A percentile compares a stretch with the other conserved stretches of the same genome.
These are phyloP conservation scores for Tiliqua scincoides DNA, from an alignment of 2,113 vertebrate genomes.

Conservation along the genomic window DNA sequence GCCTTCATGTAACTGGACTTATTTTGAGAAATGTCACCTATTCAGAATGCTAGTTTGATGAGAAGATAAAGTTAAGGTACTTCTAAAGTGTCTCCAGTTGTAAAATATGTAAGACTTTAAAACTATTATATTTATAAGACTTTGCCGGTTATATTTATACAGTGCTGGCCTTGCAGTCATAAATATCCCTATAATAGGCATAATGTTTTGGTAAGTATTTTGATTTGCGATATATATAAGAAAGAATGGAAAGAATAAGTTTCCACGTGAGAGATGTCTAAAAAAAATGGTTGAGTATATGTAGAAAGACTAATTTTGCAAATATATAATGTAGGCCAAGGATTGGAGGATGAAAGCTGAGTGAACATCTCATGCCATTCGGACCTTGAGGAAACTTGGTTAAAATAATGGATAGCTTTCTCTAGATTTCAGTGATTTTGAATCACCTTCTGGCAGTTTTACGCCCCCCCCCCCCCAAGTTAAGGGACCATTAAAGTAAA, in stretches of 20 bases:
- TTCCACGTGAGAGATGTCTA: constrained; percentile 34
- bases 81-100: constrained; percentile 56
- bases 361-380: neutral
- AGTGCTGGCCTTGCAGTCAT: constrained; percentile 45
- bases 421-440: constrained; percentile 33
- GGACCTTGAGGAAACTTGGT: constrained; percentile 14
- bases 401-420: constrained; percentile 16
- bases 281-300: constrained; percentile 57
- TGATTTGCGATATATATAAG: constrained; percentile 17
- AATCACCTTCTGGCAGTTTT: constrained; percentile 22
- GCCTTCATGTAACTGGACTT: constrained; percentile 56
- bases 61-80: constrained; percentile 58
- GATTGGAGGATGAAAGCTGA: constrained; percentile 11
- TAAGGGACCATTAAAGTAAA: constrained; percentile 1
- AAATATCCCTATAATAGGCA: constrained; percentile 31
- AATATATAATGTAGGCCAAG: constrained; percentile 6
- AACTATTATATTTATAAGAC: constrained; percentile 64
- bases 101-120: constrained; percentile 67
- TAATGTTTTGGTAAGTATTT: constrained; percentile 64
- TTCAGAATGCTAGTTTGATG: constrained; percentile 50
- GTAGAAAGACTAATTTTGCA: constrained; percentile 27
- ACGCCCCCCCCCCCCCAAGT: neutral
- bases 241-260: constrained; percentile 9
- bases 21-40: constrained; percentile 54
- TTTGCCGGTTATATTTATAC: constrained; percentile 44